Evolutionary conservation across 2,113 vertebrate species (phyloP), one percentile per base, ranked within the genome.

Genomic region (Pardalotus punctatus): DNA sequence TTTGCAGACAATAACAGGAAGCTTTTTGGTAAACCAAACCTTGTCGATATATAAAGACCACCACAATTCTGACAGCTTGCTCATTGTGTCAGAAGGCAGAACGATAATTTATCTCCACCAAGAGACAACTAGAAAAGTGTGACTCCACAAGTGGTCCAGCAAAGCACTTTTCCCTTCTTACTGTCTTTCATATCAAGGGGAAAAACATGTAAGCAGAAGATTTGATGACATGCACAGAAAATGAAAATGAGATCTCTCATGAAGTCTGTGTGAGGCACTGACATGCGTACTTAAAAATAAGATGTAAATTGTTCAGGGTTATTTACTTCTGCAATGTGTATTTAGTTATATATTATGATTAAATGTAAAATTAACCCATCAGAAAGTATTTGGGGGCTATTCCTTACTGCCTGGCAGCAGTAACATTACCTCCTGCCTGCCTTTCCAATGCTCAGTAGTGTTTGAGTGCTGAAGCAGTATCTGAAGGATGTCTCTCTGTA

Each of bases 1-100:
- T 69, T 88, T 85, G 60, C 45, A 94, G 94, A 94, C 43, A 96
- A 94, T 93, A 89, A 96, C 86, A 93, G 96, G 90, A 86, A 95
- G 76, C 77, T 70, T 84, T 92, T 50, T 81, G 91, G 90, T 93
- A 96, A 95, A 91, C 72, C 3, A 7, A 91, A 83, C 40, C 56
- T 22, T 36, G 72, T 36, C 61, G 82, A 76, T 79, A 35, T 23
- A 66, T 48, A 76, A 80, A 83, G 48, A 21, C 54, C 15, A 8
- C 62, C 28, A 48, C 62, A 81, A 86, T 86, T 87, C 50, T 81
- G 73, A 86, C 43, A 64, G 73, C 28, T 81, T 51, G 27, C 31
- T 83, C 40, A 14, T 36, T 88, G 56, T 57, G 56, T 96, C 77
- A 79, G 78, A 86, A 88, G 71, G 56, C 43, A 74, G 60, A 90